Evolutionary conservation across 2,113 vertebrate genomes (phyloP).

Genomic region (Corythoichthys haematopterus): DNA sequence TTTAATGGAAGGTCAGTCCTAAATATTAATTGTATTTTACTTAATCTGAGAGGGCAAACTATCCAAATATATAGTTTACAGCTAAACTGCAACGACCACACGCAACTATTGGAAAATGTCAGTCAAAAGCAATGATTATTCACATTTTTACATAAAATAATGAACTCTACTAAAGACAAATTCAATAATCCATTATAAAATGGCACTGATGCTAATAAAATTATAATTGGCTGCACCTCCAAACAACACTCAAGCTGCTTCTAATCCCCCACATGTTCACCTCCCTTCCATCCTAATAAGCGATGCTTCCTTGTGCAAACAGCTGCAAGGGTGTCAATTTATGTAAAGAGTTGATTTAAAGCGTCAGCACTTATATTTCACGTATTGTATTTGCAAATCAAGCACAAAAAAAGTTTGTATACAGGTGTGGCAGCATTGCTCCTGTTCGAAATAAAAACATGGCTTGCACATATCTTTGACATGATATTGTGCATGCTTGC

Average conservation of each 20-base stretch:
- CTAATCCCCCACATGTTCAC: conserved; percentile 40
- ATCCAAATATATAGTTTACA: too few species aligned
- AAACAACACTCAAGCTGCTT: conserved; percentile 27
- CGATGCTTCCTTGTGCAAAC: conserved; percentile 94
- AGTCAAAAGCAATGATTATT: background rate
- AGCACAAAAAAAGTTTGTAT: conserved; percentile 75
- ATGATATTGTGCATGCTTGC: conserved; percentile 62
- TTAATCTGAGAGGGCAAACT: too few species aligned
- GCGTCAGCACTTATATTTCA: conserved; percentile 79
- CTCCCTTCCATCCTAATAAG: conserved; percentile 73
- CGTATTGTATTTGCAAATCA: conserved; percentile 99
- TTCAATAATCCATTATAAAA: background rate
- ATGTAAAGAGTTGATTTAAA: conserved; percentile 92
- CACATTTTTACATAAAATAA: background rate
- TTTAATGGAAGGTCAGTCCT: too few species aligned
- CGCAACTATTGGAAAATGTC: background rate
- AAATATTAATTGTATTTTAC: too few species aligned
- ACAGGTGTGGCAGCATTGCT: conserved; percentile 38
- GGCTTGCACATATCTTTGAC: conserved; percentile 27
- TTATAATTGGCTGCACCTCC: conserved; percentile 24
- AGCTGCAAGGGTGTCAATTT: conserved; percentile 96
- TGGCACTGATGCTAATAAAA: background rate
- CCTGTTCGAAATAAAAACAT: conserved; percentile 11
- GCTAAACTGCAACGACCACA: too few species aligned
- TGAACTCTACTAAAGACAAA: background rate